These are phyloP conservation scores for Calyptommatus sinebrachiatus DNA, from an alignment of 2,113 vertebrate species.

Conservation along the genomic window DNA sequence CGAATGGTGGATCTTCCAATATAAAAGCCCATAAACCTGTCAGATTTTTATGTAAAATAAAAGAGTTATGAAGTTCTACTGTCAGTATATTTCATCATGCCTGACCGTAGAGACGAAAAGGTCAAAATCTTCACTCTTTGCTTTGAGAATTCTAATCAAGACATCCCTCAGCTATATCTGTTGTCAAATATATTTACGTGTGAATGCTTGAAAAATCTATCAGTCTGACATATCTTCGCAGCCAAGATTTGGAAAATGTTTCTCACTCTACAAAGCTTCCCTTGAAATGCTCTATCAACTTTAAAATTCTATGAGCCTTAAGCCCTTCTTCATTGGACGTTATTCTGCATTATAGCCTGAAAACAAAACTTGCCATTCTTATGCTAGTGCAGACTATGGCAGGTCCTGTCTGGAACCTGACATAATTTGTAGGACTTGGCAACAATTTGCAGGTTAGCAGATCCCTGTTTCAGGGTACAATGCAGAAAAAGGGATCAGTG, in stretches of 20 bases:
- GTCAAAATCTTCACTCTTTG: not conserved
- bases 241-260: not conserved
- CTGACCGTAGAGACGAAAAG: not conserved
- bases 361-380: no score
- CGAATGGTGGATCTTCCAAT: not conserved
- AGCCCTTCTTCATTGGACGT: no score
- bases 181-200: not conserved
- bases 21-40: not conserved
- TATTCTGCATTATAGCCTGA: no score
- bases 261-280: no score
- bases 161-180: not conserved
- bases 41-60: not conserved
- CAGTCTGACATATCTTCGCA: not conserved
- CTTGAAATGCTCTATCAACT: not conserved
- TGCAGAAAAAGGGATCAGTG: no score
- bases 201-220: not conserved
- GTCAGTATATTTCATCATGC: not conserved
- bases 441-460: no score
- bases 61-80: not conserved
- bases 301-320: no score
- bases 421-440: no score
- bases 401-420: no score
- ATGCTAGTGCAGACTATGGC: no score
- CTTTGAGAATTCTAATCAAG: not conserved
- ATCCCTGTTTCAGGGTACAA: no score